These are phyloP conservation scores for Vireo griseus DNA, from an alignment of 2,797 vertebrate genomes.

Conservation along the genomic window DNA sequence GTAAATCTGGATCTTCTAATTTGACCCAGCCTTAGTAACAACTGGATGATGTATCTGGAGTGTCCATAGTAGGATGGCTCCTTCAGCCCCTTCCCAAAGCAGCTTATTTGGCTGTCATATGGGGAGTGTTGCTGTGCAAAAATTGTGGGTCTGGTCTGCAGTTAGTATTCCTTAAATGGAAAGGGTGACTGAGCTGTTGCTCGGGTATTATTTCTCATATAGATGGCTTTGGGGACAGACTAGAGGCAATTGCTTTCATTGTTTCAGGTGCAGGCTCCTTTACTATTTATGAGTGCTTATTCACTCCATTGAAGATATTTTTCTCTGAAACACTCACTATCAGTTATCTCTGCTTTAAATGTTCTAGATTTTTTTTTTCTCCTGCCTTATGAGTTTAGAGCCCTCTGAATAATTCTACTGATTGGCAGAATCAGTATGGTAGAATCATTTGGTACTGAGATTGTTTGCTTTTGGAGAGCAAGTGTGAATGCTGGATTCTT, in stretches of 20 bases:
- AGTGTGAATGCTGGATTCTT: not conserved
- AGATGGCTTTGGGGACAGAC: not conserved
- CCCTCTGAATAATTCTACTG: not conserved
- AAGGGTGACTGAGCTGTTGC: not conserved
- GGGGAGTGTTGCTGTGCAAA: not conserved
- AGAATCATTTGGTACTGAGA: not conserved
- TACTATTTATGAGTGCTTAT: not conserved
- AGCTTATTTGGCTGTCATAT: not conserved
- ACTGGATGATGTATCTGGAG: not conserved
- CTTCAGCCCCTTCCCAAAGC: not conserved
- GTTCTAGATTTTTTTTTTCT: not conserved
- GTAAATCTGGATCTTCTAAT: not conserved
- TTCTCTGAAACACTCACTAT: not conserved
- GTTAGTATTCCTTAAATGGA: not conserved
- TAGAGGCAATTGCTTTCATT: not conserved
- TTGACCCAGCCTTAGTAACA: not conserved
- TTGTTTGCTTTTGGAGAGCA: not conserved
- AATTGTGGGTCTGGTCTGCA: not conserved
- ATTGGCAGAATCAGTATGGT: not conserved
- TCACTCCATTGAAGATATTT: not conserved
- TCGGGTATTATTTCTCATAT: not conserved
- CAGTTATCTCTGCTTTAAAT: not conserved
- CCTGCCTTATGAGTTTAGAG: not conserved
- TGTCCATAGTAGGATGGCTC: not conserved
- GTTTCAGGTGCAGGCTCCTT: not conserved